Conservation (phyloP, 2,797 vertebrate genomes). For the Pangasius sanitwongsei region DNA sequence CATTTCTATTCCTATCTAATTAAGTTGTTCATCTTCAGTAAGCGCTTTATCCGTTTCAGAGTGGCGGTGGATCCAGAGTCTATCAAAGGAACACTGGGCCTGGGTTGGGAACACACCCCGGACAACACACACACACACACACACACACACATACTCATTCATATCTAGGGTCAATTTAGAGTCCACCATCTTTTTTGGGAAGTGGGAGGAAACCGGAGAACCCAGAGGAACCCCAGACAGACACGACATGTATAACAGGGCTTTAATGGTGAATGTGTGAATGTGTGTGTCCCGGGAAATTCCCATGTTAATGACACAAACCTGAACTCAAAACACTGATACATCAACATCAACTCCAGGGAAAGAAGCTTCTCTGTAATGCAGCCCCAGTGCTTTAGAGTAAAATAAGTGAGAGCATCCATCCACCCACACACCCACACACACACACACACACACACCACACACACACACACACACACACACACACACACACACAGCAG, state of each 20-base stretch:
- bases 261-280: neutral
- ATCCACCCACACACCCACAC: no score
- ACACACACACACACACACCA: neutral
- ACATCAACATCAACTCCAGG: neutral
- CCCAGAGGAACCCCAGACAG: neutral
- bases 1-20: neutral
- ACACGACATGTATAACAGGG: neutral
- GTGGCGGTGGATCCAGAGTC: neutral
- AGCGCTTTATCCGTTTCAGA: neutral
- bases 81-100: neutral
- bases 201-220: neutral
- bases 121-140: constrained; percentile 6
- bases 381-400: neutral
- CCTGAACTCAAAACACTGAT: neutral
- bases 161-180: neutral
- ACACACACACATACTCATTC: constrained; percentile 31
- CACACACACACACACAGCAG: constrained; percentile 24
- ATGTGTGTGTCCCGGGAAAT: neutral
- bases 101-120: neutral
- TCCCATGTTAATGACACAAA: neutral
- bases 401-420: constrained; percentile 9
- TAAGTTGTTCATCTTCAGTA: neutral
- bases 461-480: constrained; percentile 10
- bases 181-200: neutral
- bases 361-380: neutral